These are phyloP conservation scores for Alouatta palliata DNA, from an alignment of 2,113 vertebrate species.

Conservation along the genomic window DNA sequence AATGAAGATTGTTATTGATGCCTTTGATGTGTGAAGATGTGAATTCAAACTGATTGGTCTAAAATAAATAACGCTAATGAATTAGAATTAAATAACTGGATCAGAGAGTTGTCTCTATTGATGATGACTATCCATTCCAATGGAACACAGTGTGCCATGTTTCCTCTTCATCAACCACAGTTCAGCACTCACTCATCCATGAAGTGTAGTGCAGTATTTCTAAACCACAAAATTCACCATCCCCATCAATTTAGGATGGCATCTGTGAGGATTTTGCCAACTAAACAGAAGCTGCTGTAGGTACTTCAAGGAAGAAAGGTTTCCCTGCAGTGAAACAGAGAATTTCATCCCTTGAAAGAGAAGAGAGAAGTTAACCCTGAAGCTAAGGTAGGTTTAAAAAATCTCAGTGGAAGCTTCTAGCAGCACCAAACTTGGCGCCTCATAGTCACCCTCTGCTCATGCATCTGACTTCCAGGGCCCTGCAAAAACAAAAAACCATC, in stretches of 20 bases:
- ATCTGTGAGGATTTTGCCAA: neutral
- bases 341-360: neutral
- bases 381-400: neutral
- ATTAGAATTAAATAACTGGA: neutral
- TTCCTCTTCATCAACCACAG: neutral
- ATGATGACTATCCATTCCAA: neutral
- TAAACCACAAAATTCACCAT: rapidly evolving
- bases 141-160: rapidly evolving
- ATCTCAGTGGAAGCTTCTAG: neutral
- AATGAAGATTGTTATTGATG: rapidly evolving
- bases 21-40: neutral
- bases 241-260: neutral
- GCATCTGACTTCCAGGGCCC: neutral
- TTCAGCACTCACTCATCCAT: neutral
- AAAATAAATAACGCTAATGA: neutral
- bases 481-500: too few species aligned
- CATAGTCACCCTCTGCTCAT: neutral
- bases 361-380: too few species aligned
- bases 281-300: neutral
- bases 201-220: rapidly evolving
- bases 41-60: neutral
- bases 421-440: neutral
- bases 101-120: neutral
- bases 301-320: neutral
- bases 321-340: neutral